A percentile compares a stretch with the other conserved stretches of the same genome.
phyloP scores from a whole-genome alignment of 1,140 invertebrate species.

The Drosophila kanapiae region DNA sequence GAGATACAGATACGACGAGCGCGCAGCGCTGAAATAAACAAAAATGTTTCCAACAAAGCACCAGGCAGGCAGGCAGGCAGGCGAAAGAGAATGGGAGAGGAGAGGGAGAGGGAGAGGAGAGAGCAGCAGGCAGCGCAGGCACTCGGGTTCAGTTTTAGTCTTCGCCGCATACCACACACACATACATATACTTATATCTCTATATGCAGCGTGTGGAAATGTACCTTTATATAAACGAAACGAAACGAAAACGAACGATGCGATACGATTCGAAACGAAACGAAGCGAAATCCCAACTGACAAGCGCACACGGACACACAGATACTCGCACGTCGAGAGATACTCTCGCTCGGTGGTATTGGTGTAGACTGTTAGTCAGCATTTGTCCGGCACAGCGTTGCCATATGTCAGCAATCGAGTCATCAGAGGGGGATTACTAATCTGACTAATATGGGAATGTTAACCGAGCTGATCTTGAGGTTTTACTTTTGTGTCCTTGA shows the following conservation, averaged over 20 bases:
- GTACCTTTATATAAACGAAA: slow-evolving; percentile 81
- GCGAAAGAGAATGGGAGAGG: slow-evolving; percentile 8
- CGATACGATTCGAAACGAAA: slow-evolving; percentile 52
- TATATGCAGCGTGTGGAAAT: slow-evolving; percentile 72
- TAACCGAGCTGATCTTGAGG: background rate
- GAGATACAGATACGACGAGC: slow-evolving; percentile 74
- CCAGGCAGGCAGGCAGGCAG: slow-evolving; percentile 1
- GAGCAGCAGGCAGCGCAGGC: slow-evolving; percentile 41
- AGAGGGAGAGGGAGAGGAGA: slow-evolving; percentile 2
- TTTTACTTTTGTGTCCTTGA: too few relatives aligned
- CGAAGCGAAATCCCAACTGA: slow-evolving; percentile 81
- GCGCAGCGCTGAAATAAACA: slow-evolving; percentile 73
- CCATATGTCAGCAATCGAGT: slow-evolving; percentile 45
- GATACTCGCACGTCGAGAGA: slow-evolving; percentile 22
- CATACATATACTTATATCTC: slow-evolving; percentile 16
- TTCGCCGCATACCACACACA: slow-evolving; percentile 67
- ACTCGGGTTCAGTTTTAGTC: slow-evolving; percentile 78
- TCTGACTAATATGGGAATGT: slow-evolving; percentile 17
- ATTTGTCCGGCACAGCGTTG: slow-evolving; percentile 49
- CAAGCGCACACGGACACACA: slow-evolving; percentile 69
- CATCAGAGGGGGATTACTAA: slow-evolving; percentile 12
- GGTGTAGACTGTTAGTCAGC: slow-evolving; percentile 78
- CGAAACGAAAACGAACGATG: slow-evolving; percentile 61
- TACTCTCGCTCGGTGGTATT: slow-evolving; percentile 23
- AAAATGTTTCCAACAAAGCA: slow-evolving; percentile 42